Percentiles rank a stretch among this genome's conserved stretches.
phyloP scores from a whole-genome alignment of 2,797 vertebrate genomes.

The Onychomys arenicola region DNA sequence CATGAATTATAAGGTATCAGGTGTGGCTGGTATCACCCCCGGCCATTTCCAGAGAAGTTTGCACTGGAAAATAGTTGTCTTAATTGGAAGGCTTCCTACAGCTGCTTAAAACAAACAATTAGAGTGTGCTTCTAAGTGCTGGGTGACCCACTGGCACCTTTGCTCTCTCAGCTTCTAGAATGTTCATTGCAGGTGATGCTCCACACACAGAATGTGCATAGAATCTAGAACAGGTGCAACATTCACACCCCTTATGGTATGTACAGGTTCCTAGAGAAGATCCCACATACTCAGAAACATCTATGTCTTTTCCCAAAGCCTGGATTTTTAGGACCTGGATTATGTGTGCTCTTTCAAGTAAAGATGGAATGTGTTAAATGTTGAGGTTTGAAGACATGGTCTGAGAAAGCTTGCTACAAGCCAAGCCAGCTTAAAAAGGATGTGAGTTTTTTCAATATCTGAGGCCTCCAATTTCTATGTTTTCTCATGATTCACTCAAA shows the following conservation, averaged over 20 bases:
- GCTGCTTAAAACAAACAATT: neutral
- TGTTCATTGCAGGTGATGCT: rapidly evolving
- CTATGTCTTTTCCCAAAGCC: neutral
- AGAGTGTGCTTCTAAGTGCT: neutral
- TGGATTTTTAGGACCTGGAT: neutral
- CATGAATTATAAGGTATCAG: neutral
- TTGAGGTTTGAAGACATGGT: neutral
- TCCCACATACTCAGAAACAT: rapidly evolving
- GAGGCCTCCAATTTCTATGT: neutral
- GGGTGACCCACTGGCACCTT: rapidly evolving
- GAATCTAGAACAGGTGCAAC: neutral
- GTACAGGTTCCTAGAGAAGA: neutral
- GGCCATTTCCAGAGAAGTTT: neutral
- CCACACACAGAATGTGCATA: neutral
- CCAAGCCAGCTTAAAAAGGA: neutral
- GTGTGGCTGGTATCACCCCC: neutral
- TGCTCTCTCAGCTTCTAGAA: neutral
- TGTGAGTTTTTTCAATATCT: neutral
- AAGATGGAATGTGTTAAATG: neutral
- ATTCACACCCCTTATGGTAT: neutral
- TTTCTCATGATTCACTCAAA: neutral
- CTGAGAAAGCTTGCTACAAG: neutral
- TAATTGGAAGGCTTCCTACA: neutral
- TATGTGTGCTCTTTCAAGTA: neutral
- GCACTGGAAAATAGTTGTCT: neutral